Evolutionary conservation across 2,797 vertebrate genomes (phyloP).

Genomic region (Acanthopagrus latus): DNA sequence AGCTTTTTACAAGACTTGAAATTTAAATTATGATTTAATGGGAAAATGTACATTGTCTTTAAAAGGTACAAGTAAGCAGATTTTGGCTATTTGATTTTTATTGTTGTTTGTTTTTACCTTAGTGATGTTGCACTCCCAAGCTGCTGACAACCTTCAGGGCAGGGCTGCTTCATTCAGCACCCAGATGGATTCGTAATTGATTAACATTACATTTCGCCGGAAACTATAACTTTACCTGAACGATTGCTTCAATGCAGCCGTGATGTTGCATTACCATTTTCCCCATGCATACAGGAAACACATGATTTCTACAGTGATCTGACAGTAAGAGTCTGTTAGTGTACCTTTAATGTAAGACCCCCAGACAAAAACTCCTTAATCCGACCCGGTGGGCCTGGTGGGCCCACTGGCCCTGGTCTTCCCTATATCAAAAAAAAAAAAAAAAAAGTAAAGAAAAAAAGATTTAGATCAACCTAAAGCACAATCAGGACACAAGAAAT

Average conservation of each 20-base stretch:
- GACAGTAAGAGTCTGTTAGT: constrained; percentile 5
- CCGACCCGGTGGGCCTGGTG: constrained; percentile 67
- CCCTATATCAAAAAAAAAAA: constrained; percentile 52
- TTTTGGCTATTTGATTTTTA: too few relatives aligned
- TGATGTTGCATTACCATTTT: neutral
- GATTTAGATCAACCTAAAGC: neutral
- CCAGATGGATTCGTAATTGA: too few relatives aligned
- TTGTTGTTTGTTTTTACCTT: too few relatives aligned
- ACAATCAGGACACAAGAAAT: neutral
- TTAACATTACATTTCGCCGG: neutral
- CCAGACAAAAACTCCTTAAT: constrained; percentile 54
- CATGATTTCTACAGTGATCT: neutral
- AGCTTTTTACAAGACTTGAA: too few relatives aligned
- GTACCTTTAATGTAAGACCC: constrained; percentile 48
- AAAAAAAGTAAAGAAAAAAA: neutral
- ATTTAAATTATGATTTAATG: too few relatives aligned
- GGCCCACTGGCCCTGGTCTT: constrained; percentile 48
- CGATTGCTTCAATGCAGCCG: neutral
- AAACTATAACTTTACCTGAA: neutral
- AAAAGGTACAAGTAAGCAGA: too few relatives aligned
- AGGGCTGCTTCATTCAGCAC: too few relatives aligned
- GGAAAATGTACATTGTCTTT: too few relatives aligned
- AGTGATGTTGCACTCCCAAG: too few relatives aligned
- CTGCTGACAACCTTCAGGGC: too few relatives aligned
- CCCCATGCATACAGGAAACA: neutral